Evolutionary conservation across 92 coral and sea anemone genomes (phyloP).

Genomic region (Muricea muricata): DNA sequence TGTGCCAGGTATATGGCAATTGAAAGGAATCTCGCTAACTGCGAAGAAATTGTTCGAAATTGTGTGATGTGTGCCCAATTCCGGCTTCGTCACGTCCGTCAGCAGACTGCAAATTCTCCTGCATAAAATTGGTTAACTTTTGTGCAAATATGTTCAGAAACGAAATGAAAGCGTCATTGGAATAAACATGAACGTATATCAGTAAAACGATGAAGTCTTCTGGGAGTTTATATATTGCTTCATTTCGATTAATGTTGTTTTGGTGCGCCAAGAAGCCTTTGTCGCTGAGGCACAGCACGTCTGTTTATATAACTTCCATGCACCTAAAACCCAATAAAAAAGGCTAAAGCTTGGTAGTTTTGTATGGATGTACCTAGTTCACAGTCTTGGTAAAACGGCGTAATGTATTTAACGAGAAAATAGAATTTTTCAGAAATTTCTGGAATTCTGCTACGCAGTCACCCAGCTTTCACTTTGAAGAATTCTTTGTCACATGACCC

Average conservation of each 20-base stretch:
- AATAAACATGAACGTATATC: background rate
- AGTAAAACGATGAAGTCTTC: no score
- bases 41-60: background rate
- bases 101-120: background rate
- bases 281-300: background rate
- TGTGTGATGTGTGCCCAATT: background rate
- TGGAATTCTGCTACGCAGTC: background rate
- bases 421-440: background rate
- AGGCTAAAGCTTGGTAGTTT: background rate
- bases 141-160: background rate
- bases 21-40: background rate
- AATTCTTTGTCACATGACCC: slow-evolving; percentile 4
- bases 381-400: background rate
- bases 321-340: background rate
- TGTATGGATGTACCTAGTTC: background rate
- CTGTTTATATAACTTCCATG: background rate
- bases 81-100: background rate
- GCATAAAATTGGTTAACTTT: background rate
- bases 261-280: no score
- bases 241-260: no score
- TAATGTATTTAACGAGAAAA: background rate
- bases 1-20: background rate
- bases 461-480: slow-evolving; percentile 14
- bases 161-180: background rate
- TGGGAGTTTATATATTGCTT: no score